phyloP scores from a whole-genome alignment of 2,113 vertebrate species.

The Chionis minor region DNA sequence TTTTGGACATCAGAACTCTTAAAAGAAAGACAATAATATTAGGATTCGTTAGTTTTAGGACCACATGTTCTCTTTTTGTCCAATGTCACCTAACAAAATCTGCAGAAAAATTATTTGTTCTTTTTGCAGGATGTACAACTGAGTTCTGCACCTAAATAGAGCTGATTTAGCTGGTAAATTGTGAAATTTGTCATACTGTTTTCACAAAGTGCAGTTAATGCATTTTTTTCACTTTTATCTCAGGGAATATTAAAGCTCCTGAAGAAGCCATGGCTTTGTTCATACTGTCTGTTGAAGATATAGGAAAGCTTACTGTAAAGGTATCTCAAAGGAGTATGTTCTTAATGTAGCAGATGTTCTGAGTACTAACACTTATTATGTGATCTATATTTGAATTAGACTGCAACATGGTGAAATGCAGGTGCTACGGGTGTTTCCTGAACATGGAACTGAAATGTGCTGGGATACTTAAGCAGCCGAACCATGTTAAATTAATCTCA shows the following conservation, averaged over 20 bases:
- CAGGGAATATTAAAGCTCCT: neutral
- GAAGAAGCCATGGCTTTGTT: neutral
- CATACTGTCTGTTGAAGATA: neutral
- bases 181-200: neutral
- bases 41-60: neutral
- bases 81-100: neutral
- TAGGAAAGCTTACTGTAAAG: neutral
- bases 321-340: neutral
- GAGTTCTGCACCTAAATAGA: neutral
- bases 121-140: neutral
- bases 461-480: neutral
- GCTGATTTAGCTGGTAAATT: neutral
- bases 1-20: neutral
- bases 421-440: neutral
- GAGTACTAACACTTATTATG: neutral
- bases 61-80: neutral
- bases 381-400: neutral
- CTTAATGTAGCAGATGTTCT: neutral
- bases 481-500: neutral
- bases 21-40: neutral
- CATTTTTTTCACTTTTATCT: neutral
- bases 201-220: neutral
- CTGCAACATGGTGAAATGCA: neutral
- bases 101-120: neutral
- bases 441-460: neutral